Base-by-base conservation (phyloP, 1,140 invertebrate species). In the Lepidurus apus region DNA sequence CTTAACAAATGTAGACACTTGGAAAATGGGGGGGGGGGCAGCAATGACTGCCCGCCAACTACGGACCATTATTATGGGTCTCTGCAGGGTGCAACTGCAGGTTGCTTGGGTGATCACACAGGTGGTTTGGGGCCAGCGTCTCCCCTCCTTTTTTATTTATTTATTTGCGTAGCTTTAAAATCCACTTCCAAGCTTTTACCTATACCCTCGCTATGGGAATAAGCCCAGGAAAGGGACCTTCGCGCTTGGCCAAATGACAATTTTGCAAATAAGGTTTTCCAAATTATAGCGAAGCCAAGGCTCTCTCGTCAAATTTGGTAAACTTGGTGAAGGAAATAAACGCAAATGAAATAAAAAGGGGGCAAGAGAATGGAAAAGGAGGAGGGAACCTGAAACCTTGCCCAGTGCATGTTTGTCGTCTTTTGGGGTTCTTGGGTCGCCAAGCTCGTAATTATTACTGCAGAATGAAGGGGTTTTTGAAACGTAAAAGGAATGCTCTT, bases 1-100 rank as follows among this genome's bases (percentile, higher is more conserved):
- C 53, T 21, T 65, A 65, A 65, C 53, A 65, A 65, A 65, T 65
- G 53, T 65, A 21, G 53, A 65, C 53, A 65, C 53, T 65, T 65
- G n/a, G 21, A 65, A 65, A 65, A 21, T 13, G 8, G 11, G 2
- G 53, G 2, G 53, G 53, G 53, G 6, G 3, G 17, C 53, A n/a
- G 53, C 53, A 65, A 65, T 65, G 53, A 65, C 53, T 65, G 53
- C 53, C 53, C 53, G 53, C 53, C 53, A 65, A 65, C 17, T 65
- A 65, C 53, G 53, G 53, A 65, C 53, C 53, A 65, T 65, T 65
- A 65, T 65, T 65, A 65, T 17, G 21, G 53, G 53, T 65, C 53
- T 65, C 53, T 21, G 53, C 53, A 65, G 53, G 53, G 53, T 65
- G 53, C 53, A 65, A 65, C 53, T 65, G 7, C 53, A 17, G 53